Base-by-base conservation (phyloP, 2,113 vertebrate species). In the Tragulus kanchil region DNA sequence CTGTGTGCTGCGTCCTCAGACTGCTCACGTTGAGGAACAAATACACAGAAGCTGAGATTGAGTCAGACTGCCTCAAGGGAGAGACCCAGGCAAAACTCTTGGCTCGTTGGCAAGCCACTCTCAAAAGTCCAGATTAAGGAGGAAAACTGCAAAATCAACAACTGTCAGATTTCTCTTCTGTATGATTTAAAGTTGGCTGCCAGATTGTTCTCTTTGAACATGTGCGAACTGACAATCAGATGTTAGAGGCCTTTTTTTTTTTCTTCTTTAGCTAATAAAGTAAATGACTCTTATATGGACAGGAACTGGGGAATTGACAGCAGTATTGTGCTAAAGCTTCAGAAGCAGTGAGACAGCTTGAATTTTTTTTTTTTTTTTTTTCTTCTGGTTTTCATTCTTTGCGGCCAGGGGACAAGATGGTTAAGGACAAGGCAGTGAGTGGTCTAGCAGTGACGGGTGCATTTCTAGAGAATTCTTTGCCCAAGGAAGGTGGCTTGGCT, bases 101-200 rank as follows among this genome's bases (percentile, higher is more conserved):
- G 87, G 93, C 87, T 95, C 82, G 3, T 23, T 90, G 93, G 86
- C 89, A 82, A 94, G 89, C 87, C 52, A 26, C 79, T 96, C 82
- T 93, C 92, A 87, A 94, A 94, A 96, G 82, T 96, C 83, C 96
- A 97, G 90, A 94, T 92, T 88, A 94, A 90, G 92, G 84, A 93
- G 84, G 91, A 95, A 93, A 90, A 89, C 75, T 95, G 85, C 90
- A 96, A 78, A 97, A 85, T 97, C 97, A 96, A 92, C 97, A 97
- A 67, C 96, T 95, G 92, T 97, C 97, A 83, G 16, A 54, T 82
- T 97, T 91, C 90, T 87, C 93, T 94, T 96, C 89, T 95, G 2
- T 93, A 31, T 93, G 81, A 95, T 96, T 97, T 96, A 94, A 96
- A 95, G 92, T 96, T 97, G 96, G 90, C 94, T 89, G 65, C 93